These are phyloP conservation scores for Caretta caretta DNA, from an alignment of 2,113 vertebrate genomes.

Conservation along the genomic window DNA sequence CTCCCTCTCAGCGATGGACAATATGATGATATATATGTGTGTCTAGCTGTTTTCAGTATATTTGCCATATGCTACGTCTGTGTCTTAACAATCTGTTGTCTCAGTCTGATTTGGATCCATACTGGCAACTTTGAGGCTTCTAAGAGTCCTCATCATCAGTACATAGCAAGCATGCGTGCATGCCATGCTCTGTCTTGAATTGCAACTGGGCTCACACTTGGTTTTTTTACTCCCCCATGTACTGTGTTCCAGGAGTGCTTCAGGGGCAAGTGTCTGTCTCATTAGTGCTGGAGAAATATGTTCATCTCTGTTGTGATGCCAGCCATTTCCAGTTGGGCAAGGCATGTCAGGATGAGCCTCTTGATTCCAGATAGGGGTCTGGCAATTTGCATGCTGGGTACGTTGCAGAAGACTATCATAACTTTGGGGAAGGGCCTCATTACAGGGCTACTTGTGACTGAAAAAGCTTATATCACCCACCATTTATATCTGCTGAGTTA, in stretches of 20 bases:
- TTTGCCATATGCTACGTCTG: background rate
- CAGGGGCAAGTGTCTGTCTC: background rate
- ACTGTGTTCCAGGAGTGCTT: background rate
- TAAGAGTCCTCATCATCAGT: background rate
- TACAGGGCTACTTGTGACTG: background rate
- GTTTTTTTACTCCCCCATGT: background rate
- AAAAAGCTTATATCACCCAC: background rate
- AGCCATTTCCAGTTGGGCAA: background rate
- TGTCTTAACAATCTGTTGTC: background rate
- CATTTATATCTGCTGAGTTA: background rate
- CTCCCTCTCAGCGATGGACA: background rate
- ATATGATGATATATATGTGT: background rate
- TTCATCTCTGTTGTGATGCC: background rate
- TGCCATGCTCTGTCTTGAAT: background rate
- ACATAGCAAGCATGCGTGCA: background rate
- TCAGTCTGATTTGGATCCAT: background rate
- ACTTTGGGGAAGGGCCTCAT: background rate
- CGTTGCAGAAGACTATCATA: background rate
- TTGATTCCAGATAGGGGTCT: background rate
- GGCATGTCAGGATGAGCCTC: background rate
- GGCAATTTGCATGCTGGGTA: background rate
- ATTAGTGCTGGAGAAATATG: background rate
- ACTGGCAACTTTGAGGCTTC: background rate
- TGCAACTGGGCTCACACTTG: background rate
- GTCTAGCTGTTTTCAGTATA: background rate